Evolutionary conservation across 1,140 invertebrate species (phyloP).

Genomic region (Cotesia chilonis): DNA sequence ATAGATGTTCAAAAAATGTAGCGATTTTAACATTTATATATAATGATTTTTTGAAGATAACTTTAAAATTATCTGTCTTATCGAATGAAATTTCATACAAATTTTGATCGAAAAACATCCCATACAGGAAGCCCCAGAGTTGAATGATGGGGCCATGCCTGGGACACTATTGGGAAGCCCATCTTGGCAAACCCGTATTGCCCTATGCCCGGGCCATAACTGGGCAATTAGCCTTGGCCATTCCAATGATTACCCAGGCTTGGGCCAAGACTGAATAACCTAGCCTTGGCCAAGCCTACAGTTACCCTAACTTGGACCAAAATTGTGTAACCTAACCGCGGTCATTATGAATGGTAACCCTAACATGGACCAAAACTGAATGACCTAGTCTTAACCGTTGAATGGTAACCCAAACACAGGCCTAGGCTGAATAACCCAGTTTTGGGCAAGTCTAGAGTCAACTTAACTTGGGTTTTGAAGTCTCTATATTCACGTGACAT

Average conservation of each 20-base stretch:
- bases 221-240: not conserved
- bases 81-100: too few relatives aligned
- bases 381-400: too few relatives aligned
- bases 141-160: not conserved
- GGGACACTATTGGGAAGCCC: not conserved
- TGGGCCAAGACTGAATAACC: conserved; percentile 9
- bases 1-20: too few relatives aligned
- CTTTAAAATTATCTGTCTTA: too few relatives aligned
- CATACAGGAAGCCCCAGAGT: conserved; percentile 9
- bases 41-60: too few relatives aligned
- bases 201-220: not conserved
- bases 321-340: not conserved
- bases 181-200: not conserved
- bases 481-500: too few relatives aligned
- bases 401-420: too few relatives aligned
- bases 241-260: conserved; percentile 4
- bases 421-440: too few relatives aligned
- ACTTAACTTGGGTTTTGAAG: too few relatives aligned
- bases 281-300: conserved; percentile 6
- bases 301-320: not conserved
- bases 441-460: too few relatives aligned
- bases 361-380: too few relatives aligned
- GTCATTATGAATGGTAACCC: not conserved
- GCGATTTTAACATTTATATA: too few relatives aligned
- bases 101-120: not conserved